phyloP scores from a whole-genome alignment of 2,113 vertebrate genomes.

The Leptosomus discolor region DNA sequence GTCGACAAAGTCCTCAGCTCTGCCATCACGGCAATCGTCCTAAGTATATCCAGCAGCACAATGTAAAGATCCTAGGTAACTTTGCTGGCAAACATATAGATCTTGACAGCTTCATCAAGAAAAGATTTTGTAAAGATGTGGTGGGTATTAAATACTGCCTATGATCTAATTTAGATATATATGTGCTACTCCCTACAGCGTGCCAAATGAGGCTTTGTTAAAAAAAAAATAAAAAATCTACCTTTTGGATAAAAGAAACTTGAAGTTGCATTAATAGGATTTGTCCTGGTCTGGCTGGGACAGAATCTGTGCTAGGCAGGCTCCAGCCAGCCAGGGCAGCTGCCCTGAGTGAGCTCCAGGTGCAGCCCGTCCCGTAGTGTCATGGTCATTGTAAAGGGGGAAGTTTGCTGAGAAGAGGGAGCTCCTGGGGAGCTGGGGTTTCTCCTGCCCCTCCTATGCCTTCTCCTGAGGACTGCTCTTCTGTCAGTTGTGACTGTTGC shows the following conservation, averaged over 20 bases:
- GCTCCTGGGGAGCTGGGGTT: too few species aligned
- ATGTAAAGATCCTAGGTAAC: background rate
- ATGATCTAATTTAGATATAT: background rate
- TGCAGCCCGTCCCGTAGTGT: too few species aligned
- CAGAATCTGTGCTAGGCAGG: too few species aligned
- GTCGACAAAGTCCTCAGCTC: background rate
- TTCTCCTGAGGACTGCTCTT: too few species aligned
- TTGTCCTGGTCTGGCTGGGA: too few species aligned
- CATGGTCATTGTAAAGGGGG: too few species aligned
- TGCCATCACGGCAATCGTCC: background rate
- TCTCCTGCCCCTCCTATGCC: too few species aligned
- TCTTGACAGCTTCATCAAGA: background rate
- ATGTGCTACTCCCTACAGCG: background rate
- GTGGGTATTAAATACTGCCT: background rate
- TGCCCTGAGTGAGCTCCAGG: too few species aligned
- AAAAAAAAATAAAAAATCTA: background rate
- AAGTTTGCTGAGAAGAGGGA: too few species aligned
- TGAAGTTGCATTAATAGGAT: background rate
- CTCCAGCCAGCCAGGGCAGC: too few species aligned
- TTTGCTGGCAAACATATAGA: background rate
- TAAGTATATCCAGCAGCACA: background rate
- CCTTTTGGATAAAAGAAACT: background rate
- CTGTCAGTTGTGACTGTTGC: too few species aligned
- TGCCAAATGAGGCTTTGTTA: background rate
- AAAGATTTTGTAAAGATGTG: background rate